Base-by-base conservation (phyloP, 2,888 invertebrate species). In the Apodemia zela region DNA sequence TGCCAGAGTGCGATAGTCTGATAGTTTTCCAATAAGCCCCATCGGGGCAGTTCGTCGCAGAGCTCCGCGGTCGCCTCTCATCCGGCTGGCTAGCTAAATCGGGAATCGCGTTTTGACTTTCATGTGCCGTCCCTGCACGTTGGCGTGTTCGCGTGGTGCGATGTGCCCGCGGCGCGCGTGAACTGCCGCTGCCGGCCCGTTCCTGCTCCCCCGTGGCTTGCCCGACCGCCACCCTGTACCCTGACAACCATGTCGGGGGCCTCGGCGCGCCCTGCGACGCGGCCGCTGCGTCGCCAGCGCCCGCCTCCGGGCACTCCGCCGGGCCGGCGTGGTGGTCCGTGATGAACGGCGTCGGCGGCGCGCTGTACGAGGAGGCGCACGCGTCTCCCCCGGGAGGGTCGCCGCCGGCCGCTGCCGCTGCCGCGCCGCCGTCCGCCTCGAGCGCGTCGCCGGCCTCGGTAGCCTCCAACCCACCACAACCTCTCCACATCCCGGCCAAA, bases 401-500 rank as follows among this genome's bases (percentile, higher is more conserved):
- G 66, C 93, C 93, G 82, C 94, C 95, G 64, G 94, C 95, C 66
- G 94, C 95, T 67, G 94, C 95, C 63, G 94, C 95, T 67, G 93
- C 94, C 71, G 94, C 95, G 70, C 94, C 94, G 71, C 84, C 93
- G 78, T 89, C 93, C 67, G 89, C 91, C 67, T 87, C 91, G 78
- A 88, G 88, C 89, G 89, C 88, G 79, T 88, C 93, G 80, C 94
- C 94, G 77, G 86, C 94, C 68, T 89, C 91, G 67, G 93, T 93
- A 62, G 93, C 94, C 80, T 94, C 94, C 81, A 94, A 95, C 87
- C 94, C 95, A 66, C 94, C 95, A 67, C 94, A 95, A 78, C 96
- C 96, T 69, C 93, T 97, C 69, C 97, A 97, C 93, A 97, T 97
- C 89, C 97, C 97, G 72, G 97, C 97, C 78, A 97, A 97, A 89